Conservation (phyloP, 2,888 invertebrate genomes). For the Seira musarum region DNA sequence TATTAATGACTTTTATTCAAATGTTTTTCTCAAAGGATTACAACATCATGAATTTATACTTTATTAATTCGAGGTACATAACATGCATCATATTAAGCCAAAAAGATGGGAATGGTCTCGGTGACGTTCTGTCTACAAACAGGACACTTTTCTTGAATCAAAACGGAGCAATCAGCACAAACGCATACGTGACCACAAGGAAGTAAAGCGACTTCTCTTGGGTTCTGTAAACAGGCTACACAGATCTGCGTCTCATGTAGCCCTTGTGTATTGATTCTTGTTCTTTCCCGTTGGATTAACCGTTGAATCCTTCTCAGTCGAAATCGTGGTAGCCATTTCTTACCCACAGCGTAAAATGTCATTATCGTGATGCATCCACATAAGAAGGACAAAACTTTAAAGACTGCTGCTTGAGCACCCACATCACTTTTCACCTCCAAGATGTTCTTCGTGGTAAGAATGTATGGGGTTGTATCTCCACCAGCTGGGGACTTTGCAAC, state of each 20-base stretch:
- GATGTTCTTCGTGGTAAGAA: conserved; percentile 45
- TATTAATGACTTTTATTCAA: too few relatives aligned
- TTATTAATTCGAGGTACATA: too few relatives aligned
- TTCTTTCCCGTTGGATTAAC: conserved; percentile 31
- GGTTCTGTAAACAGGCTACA: conserved; percentile 44
- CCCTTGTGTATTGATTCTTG: conserved; percentile 14
- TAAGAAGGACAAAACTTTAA: conserved; percentile 24
- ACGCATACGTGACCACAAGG: conserved; percentile 51
- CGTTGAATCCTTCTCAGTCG: conserved; percentile 25
- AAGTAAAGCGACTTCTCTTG: conserved; percentile 40
- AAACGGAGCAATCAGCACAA: conserved; percentile 42
- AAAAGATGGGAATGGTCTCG: conserved; percentile 35
- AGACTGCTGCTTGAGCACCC: conserved; percentile 20
- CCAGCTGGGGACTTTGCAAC: conserved; percentile 37
- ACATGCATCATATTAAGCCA: too few relatives aligned
- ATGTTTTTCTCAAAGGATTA: too few relatives aligned
- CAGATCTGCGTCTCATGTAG: conserved; percentile 46
- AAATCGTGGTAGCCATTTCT: conserved; percentile 42
- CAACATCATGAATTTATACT: too few relatives aligned
- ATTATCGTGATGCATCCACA: conserved; percentile 35
- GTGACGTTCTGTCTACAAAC: conserved; percentile 36
- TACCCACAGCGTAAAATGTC: conserved; percentile 33
- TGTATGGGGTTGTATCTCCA: conserved; percentile 32
- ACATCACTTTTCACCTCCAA: conserved; percentile 37
- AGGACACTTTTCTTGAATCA: conserved; percentile 37